These are phyloP conservation scores for Epinephelus moara DNA, from an alignment of 2,113 vertebrate species.

Conservation along the genomic window DNA sequence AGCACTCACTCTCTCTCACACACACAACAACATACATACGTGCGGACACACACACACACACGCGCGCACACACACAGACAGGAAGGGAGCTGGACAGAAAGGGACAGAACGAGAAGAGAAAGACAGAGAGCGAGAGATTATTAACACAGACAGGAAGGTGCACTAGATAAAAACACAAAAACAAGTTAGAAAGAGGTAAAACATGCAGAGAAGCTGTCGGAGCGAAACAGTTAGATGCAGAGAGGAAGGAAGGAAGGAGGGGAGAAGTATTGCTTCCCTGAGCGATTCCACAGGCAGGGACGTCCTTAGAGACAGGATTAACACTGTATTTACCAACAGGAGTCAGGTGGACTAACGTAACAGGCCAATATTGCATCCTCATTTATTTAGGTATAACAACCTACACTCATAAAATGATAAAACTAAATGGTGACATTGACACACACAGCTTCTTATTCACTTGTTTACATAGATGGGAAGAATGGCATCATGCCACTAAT, in stretches of 20 bases:
- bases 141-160: constrained; percentile 32
- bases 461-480: too few species aligned
- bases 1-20: constrained; percentile 30
- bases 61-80: background rate
- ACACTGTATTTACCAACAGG: constrained; percentile 22
- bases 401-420: too few species aligned
- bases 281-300: constrained; percentile 62
- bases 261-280: constrained; percentile 54
- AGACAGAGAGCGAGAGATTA: constrained; percentile 1
- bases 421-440: too few species aligned
- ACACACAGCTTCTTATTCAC: too few species aligned
- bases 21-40: background rate
- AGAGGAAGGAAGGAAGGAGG: constrained; percentile 49
- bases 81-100: constrained; percentile 9
- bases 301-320: constrained; percentile 47
- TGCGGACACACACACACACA: background rate
- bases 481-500: too few species aligned
- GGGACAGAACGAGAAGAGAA: background rate
- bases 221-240: constrained; percentile 10
- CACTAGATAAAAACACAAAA: constrained; percentile 45
- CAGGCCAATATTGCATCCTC: background rate
- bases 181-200: constrained; percentile 36
- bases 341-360: background rate
- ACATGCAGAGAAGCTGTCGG: constrained; percentile 38
- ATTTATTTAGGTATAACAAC: background rate